These are phyloP conservation scores for Myiotriccus ornatus DNA, from an alignment of 2,797 vertebrate species.

Conservation along the genomic window DNA sequence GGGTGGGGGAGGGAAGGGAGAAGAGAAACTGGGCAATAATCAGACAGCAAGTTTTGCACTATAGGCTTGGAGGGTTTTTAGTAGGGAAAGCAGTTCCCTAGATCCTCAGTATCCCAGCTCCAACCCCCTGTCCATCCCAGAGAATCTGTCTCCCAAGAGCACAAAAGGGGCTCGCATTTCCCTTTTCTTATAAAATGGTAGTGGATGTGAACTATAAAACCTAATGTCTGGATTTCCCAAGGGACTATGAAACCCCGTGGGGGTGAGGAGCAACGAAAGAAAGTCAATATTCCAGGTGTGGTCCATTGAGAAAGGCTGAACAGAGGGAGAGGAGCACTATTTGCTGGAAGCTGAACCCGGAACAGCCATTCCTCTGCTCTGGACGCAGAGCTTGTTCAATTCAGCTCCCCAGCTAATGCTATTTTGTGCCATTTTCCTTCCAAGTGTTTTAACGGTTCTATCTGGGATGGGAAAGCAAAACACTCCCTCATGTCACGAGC, in stretches of 20 bases:
- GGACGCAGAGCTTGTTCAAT: constrained; percentile 9
- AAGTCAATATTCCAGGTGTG: not conserved
- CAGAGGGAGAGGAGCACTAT: not conserved
- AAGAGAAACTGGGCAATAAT: not conserved
- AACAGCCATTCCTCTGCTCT: constrained; percentile 8
- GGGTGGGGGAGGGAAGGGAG: not conserved
- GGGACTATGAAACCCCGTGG: not conserved
- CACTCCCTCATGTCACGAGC: not conserved
- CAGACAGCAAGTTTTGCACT: not conserved
- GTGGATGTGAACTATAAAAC: not conserved
- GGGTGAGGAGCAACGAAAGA: not conserved
- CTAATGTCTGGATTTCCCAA: not conserved
- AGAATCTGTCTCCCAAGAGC: not conserved
- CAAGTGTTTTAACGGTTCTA: constrained; percentile 19
- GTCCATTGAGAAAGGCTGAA: not conserved
- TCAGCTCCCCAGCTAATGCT: not conserved
- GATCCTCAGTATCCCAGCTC: not conserved
- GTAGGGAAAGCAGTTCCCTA: not conserved
- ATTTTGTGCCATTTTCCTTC: not conserved
- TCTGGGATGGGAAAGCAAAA: constrained; percentile 24
- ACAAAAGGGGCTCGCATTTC: not conserved
- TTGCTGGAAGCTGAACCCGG: not conserved
- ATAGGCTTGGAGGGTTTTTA: not conserved
- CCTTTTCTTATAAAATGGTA: not conserved
- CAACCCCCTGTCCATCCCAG: not conserved